Conservation (phyloP, 2,888 invertebrate genomes). For the Chymomyza fuscimana region DNA sequence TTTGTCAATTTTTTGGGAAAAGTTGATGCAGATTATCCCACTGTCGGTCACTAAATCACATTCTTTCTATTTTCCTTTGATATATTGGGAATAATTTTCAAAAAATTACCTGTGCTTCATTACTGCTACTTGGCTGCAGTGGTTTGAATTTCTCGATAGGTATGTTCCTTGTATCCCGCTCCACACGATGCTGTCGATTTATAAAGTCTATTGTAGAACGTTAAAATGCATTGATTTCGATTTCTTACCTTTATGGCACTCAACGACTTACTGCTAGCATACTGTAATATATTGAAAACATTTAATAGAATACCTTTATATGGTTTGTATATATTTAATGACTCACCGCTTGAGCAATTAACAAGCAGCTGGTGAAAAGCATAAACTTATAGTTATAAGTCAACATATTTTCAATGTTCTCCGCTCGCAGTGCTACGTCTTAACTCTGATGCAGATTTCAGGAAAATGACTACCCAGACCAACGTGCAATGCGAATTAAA, state of each 20-base stretch:
- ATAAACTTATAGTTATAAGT: not conserved
- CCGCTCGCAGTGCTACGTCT: slow-evolving; percentile 8
- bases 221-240: not conserved
- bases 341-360: slow-evolving; percentile 39
- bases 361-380: slow-evolving; percentile 24
- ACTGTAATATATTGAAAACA: slow-evolving; percentile 14
- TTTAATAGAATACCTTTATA: not conserved
- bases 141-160: slow-evolving; percentile 52
- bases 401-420: slow-evolving; percentile 20
- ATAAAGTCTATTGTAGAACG: not conserved
- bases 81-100: not conserved
- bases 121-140: not conserved
- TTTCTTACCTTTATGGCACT: slow-evolving; percentile 25
- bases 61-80: too few species aligned
- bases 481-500: slow-evolving; percentile 2
- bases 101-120: not conserved
- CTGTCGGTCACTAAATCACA: too few species aligned
- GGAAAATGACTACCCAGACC: slow-evolving; percentile 7
- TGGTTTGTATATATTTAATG: not conserved
- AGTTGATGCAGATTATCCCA: too few species aligned
- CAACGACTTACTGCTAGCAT: slow-evolving; percentile 22
- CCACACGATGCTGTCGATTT: slow-evolving; percentile 29
- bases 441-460: slow-evolving; percentile 27
- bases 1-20: too few species aligned
- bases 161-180: slow-evolving; percentile 46